Base-by-base conservation (phyloP, 2,797 vertebrate genomes). In the Enteromius paludinosus region DNA sequence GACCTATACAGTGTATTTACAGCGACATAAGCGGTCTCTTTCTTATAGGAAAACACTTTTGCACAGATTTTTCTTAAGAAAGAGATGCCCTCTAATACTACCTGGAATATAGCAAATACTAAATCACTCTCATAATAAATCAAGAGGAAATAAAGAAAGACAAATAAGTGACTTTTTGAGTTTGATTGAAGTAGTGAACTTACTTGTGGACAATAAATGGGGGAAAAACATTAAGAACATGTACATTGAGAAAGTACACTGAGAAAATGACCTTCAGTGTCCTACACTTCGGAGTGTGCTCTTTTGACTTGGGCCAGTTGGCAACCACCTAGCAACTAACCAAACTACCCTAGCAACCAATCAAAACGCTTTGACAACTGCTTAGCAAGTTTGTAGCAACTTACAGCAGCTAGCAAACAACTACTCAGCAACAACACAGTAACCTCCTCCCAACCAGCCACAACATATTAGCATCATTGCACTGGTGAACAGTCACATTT, bases 41-140 rank as follows among this genome's bases (percentile, higher is more conserved):
- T 54, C 20, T n/a, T 54, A 18, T 52, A 9, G 49, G 3, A 52
- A 52, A 52, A 52, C 45, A 47, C 45, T 47, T 47, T 47, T 17
- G 45, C 45, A 17, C 15, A 5, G 45, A 47, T 47, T 52, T 18
- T 18, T 52, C 17, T 20, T 20, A 18, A 20, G 17, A 52, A 54
- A n/a, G 3, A 23, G 2, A 52, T 82, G 90, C 84, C 80, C 43
- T 52, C 45, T 52, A 52, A 54, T n/a, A 20, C 0, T 54, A n/a
- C 49, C 49, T 54, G 6, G 18, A 54, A 3, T 8, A 49, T 49
- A 49, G 15, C 18, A 20, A 54, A 18, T 52, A 52, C 17, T 6
- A 52, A 52, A 54, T n/a, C 7, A n/a, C 52, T 52, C 17, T 20
- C 49, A n/a, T 54, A 54, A 54, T 54, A 18, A 54, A n/a, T 17